phyloP scores from a whole-genome alignment of 2,113 vertebrate species.

The Coptodon bakossiorum region DNA sequence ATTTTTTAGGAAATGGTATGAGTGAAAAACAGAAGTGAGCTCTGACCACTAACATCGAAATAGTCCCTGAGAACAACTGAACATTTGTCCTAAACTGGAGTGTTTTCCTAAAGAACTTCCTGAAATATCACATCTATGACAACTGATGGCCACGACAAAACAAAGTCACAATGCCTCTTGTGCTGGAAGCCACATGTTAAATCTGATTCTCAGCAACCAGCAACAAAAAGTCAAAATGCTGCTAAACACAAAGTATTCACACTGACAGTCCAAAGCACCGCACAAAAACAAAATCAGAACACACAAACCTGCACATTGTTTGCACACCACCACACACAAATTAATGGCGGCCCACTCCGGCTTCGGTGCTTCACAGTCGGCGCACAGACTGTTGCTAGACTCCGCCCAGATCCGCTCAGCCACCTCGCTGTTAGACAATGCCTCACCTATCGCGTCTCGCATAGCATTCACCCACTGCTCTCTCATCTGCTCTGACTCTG shows the following conservation, averaged over 20 bases:
- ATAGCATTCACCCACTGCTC: slow-evolving; percentile 89
- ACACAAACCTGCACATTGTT: slow-evolving; percentile 85
- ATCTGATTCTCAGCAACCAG: background rate
- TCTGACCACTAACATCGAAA: background rate
- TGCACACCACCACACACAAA: slow-evolving; percentile 91
- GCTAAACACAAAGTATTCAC: background rate
- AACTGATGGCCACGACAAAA: background rate
- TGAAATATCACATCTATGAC: background rate
- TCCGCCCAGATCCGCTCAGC: slow-evolving; percentile 80
- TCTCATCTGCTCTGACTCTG: slow-evolving; percentile 82
- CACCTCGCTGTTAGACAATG: slow-evolving; percentile 87
- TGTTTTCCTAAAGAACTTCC: background rate
- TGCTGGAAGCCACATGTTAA: background rate
- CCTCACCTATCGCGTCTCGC: slow-evolving; percentile 78
- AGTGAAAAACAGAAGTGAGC: background rate
- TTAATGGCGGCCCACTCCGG: slow-evolving; percentile 96
- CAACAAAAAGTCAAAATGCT: background rate
- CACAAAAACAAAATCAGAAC: background rate
- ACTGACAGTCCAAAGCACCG: background rate
- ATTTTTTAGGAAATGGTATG: background rate
- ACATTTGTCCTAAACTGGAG: background rate
- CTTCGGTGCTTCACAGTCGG: slow-evolving; percentile 77
- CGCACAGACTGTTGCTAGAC: slow-evolving; percentile 81
- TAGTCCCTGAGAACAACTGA: background rate
- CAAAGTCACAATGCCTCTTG: background rate